Evolutionary conservation across 2,797 vertebrate species (phyloP), one percentile per base, ranked within the genome.

Genomic region (Pseudochromis fuscus): DNA sequence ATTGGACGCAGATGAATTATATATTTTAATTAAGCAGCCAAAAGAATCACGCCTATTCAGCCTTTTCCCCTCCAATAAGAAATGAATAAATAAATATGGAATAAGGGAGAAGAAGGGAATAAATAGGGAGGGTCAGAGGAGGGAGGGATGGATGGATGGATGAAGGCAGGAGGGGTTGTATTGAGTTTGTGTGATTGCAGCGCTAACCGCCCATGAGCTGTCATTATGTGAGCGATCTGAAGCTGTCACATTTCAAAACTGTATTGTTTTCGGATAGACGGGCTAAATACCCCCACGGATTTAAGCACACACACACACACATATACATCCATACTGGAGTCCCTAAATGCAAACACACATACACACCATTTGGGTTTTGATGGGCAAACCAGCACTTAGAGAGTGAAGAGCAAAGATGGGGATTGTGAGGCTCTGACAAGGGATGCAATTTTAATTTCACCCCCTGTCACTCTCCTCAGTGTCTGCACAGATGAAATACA

Each of bases 1-100:
- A 90, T 91, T 91, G 84, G 80, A 88, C 77, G 75, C 82, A 25
- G 62, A 93, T 94, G 91, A 94, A 94, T 94, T 93, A 93, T 93
- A 94, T 93, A 94, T 94, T 95, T 94, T 94, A 95, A 95, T 94
- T 93, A 94, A 93, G 87, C 86, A 74, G 65, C 44, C 83, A 68
- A 86, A 79, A 73, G 84, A 92, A 93, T 92, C 75, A 78, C 60
- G 84, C 89, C 88, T 82, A 83, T 93, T 94, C 91, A 92, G 89
- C 89, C 79, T 59, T 83, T 86, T 84, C 79, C 75, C 52, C 77
- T 81, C 86, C 89, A 93, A 90, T 89, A 88, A 91, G 75, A 90
- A 89, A 91, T 91, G 86, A 88, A 93, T 92, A 92, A 92, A 93
- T 91, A 92, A 93, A 92, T 90, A 91, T 83, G 84, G 86, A 81